Evolutionary conservation across 2,797 vertebrate species (phyloP).

Genomic region (Yasuhikotakia modesta): DNA sequence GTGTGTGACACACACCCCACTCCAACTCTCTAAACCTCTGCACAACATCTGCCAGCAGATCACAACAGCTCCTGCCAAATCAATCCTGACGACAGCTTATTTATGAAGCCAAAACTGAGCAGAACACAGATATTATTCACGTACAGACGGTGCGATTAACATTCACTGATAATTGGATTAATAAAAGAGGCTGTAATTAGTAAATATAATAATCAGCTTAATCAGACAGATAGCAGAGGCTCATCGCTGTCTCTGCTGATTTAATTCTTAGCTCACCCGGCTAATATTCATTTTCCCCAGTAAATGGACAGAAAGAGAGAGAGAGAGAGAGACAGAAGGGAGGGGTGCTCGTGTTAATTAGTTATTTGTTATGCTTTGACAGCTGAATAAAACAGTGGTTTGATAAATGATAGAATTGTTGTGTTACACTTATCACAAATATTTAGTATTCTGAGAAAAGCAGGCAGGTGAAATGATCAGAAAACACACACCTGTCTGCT

Average conservation of each 20-base stretch:
- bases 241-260: slow-evolving; percentile 77
- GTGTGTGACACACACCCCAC: not conserved
- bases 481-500: slow-evolving; percentile 73
- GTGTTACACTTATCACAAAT: slow-evolving; percentile 21
- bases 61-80: slow-evolving; percentile 25
- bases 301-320: slow-evolving; percentile 83
- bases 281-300: slow-evolving; percentile 81
- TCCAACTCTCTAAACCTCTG: not conserved
- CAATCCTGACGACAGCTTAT: slow-evolving; percentile 18
- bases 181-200: slow-evolving; percentile 85
- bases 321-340: no score
- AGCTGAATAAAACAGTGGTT: slow-evolving; percentile 66
- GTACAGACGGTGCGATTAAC: slow-evolving; percentile 64
- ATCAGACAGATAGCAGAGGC: slow-evolving; percentile 78
- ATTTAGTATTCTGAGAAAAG: slow-evolving; percentile 34
- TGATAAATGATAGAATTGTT: slow-evolving; percentile 22
- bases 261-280: slow-evolving; percentile 78
- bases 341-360: slow-evolving; percentile 84
- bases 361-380: slow-evolving; percentile 77
- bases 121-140: slow-evolving; percentile 52
- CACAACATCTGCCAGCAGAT: slow-evolving; percentile 13
- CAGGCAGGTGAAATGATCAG: slow-evolving; percentile 3
- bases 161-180: slow-evolving; percentile 75
- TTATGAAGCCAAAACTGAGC: slow-evolving; percentile 6
- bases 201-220: slow-evolving; percentile 80